Percentiles rank a stretch among this genome's conserved stretches.
These are phyloP conservation scores for Ispidina lecontei DNA, from an alignment of 2,797 vertebrate genomes.

Conservation along the genomic window DNA sequence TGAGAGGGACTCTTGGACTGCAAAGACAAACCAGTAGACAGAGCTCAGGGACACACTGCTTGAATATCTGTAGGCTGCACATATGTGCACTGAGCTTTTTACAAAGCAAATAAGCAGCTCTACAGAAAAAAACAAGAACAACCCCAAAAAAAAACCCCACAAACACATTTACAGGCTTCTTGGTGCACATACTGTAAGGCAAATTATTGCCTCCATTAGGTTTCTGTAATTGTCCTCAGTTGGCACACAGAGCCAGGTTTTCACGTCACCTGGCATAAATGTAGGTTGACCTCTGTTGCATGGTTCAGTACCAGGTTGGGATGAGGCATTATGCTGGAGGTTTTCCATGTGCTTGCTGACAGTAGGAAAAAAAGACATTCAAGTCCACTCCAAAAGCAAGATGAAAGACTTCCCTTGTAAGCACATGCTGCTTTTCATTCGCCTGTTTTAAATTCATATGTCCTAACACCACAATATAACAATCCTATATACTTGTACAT, in stretches of 20 bases:
- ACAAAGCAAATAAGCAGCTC: neutral
- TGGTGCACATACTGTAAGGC: neutral
- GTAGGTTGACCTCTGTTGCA: neutral
- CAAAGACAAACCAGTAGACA: neutral
- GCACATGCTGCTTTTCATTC: neutral
- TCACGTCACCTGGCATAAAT: neutral
- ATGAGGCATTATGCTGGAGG: neutral
- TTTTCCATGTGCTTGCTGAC: neutral
- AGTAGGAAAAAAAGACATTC: neutral
- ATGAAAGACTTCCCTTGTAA: neutral
- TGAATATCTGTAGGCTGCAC: neutral
- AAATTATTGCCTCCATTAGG: neutral
- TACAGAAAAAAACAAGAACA: too few relatives aligned
- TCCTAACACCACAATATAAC: neutral
- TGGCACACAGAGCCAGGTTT: neutral
- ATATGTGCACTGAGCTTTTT: neutral
- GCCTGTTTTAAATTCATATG: neutral
- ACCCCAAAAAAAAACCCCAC: too few relatives aligned
- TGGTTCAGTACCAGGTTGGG: neutral
- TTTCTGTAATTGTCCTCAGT: neutral
- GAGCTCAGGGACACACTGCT: neutral
- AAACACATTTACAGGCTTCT: neutral
- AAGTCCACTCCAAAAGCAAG: neutral
- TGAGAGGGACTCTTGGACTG: neutral
- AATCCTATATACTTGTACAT: neutral